Conservation (phyloP, 1,140 invertebrate species). For the Neuroterus valhalla region DNA sequence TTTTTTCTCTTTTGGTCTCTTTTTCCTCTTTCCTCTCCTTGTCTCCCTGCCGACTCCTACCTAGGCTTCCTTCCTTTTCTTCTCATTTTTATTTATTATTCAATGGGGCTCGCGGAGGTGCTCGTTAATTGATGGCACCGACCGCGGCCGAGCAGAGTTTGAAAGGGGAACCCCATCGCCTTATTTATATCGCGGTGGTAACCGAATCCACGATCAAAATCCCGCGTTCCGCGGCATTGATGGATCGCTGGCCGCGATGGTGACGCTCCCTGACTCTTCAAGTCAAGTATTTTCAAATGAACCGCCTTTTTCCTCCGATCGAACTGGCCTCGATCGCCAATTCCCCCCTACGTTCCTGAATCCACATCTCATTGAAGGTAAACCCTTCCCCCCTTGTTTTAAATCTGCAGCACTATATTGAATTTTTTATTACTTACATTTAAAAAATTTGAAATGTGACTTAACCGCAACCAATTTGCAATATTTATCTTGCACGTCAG, state of each 20-base stretch:
- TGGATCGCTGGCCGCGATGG: conserved; percentile 63
- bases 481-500: too few relatives aligned
- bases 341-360: conserved; percentile 13
- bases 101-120: conserved; percentile 67
- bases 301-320: conserved; percentile 51
- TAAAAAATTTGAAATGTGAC: not conserved
- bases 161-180: conserved; percentile 52
- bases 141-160: conserved; percentile 49
- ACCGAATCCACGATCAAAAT: conserved; percentile 73
- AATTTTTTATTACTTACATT: not conserved
- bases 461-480: too few relatives aligned
- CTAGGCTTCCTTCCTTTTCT: conserved; percentile 15
- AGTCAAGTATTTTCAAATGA: conserved; percentile 52
- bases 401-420: not conserved
- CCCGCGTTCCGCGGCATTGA: conserved; percentile 70
- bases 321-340: not conserved
- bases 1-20: conserved; percentile 13
- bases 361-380: conserved; percentile 13
- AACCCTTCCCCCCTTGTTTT: not conserved
- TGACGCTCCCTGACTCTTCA: conserved; percentile 46
- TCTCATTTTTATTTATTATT: conserved; percentile 72
- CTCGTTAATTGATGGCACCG: conserved; percentile 73
- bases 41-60: too few relatives aligned
- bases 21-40: too few relatives aligned
- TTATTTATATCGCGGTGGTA: conserved; percentile 71